These are phyloP conservation scores for Aplysia californica DNA, from an alignment of 1,140 invertebrate species.

Conservation along the genomic window DNA sequence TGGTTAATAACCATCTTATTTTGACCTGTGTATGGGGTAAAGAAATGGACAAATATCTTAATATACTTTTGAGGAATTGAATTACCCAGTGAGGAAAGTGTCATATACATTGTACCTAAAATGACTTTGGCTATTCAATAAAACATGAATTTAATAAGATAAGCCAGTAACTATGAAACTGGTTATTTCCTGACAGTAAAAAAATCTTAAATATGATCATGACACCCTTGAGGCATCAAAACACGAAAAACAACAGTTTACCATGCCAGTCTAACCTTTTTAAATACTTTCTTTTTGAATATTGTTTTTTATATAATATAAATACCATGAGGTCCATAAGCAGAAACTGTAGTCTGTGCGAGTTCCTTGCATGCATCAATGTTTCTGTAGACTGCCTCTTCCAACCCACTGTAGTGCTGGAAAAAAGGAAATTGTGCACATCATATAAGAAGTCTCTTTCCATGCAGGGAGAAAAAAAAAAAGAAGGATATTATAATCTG, in stretches of 20 bases:
- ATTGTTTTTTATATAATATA: no score
- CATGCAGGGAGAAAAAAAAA: not conserved
- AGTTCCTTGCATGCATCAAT: slow-evolving; percentile 97
- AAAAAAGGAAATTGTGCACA: slow-evolving; percentile 40
- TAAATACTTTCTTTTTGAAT: no score
- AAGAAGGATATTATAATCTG: not conserved
- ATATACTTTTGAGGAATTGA: not conserved
- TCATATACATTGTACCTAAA: not conserved
- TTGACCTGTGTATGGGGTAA: no score
- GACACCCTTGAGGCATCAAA: no score
- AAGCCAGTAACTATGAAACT: no score
- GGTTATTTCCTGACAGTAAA: no score
- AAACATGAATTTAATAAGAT: no score
- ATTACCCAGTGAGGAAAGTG: no score
- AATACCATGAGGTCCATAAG: slow-evolving; percentile 89
- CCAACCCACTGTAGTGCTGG: slow-evolving; percentile 94
- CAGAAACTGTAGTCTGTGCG: slow-evolving; percentile 89
- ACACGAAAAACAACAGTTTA: no score
- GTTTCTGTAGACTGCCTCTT: slow-evolving; percentile 97
- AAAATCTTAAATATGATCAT: no score
- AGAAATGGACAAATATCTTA: slow-evolving; percentile 31
- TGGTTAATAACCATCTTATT: slow-evolving; percentile 99
- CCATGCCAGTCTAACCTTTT: no score
- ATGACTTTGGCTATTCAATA: no score
- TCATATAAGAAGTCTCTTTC: not conserved